Base-by-base conservation (phyloP, 2,888 invertebrate species). In the Ferrisia virgata region DNA sequence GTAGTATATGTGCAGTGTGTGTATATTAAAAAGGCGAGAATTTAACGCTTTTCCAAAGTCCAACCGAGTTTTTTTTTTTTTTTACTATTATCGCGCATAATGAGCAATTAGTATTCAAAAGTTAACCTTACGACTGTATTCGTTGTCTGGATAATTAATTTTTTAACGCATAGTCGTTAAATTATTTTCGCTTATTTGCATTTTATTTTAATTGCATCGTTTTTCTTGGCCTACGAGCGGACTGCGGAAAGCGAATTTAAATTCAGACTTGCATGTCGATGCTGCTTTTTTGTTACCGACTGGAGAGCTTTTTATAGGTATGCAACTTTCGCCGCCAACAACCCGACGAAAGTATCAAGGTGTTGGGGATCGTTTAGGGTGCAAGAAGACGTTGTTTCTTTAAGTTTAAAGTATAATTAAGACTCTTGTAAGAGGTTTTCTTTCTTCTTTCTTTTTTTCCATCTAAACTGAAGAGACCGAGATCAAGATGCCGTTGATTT, bases 41-140 rank as follows among this genome's bases (percentile, higher is more conserved):
- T 64, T 64, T 64, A 64, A 64, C 64, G 64, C 31, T 64, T 64
- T 64, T 64, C 64, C 64, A 64, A 64, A 64, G 64, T 64, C 64
- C 64, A 64, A 64, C 64, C 28, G 64, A 64, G 64, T 64, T 64
- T 64, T 11, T 28, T 28, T 28, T 58, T 58, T 64, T 64, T 64
- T 11, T 28, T 28, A 64, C 25, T 58, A 58, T 58, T 18, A 25
- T 58, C 58, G 58, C 3, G 36, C 72, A 11, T 72, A 83, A 83
- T 83, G 83, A 83, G 83, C 83, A 83, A 72, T 83, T 83, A 43
- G 76, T 83, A 83, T 83, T 83, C 83, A 69, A 83, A 72, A 25
- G 83, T 83, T n/a, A 47, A 69, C 82, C 72, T 83, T 83, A 72
- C 72, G 72, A 28, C 36, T 33, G 82, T 83, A 40, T 36, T 43